Conservation (phyloP, 1,140 invertebrate genomes). For the Zaprionus tsacasi region DNA sequence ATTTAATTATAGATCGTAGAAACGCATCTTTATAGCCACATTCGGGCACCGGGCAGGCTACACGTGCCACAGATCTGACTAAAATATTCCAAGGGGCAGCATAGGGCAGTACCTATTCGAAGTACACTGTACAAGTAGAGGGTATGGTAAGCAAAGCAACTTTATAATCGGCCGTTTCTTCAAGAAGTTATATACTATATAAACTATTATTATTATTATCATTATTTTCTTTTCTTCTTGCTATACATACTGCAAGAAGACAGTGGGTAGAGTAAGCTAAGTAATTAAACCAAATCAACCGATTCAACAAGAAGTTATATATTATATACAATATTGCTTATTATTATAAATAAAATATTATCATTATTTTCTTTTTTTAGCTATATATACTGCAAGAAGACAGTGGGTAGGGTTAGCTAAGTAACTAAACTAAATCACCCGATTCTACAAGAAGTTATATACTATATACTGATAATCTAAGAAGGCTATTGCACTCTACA, state of each 20-base stretch:
- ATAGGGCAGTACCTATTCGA: not conserved
- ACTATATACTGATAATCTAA: not conserved
- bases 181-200: not conserved
- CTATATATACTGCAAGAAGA: too few species aligned
- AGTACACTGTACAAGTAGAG: not conserved
- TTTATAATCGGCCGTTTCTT: not conserved
- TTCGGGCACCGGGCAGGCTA: not conserved
- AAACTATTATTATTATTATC: too few species aligned
- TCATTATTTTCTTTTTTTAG: too few species aligned
- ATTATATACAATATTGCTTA: too few species aligned
- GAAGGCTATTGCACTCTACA: too few species aligned
- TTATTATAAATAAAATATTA: too few species aligned
- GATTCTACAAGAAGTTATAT: not conserved
- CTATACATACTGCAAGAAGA: too few species aligned
- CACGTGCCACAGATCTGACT: not conserved
- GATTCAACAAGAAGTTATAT: too few species aligned
- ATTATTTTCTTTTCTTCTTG: too few species aligned
- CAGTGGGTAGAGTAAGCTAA: too few species aligned
- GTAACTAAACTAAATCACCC: not conserved
- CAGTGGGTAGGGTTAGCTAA: too few species aligned
- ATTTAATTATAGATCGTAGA: conserved; percentile 25
- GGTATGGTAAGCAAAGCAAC: not conserved
- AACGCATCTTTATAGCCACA: conserved; percentile 6
- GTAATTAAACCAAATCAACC: too few species aligned
- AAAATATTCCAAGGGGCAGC: not conserved